Percentiles rank a stretch among this genome's conserved stretches.
phyloP scores from a whole-genome alignment of 2,113 vertebrate genomes.

The Equus quagga region DNA sequence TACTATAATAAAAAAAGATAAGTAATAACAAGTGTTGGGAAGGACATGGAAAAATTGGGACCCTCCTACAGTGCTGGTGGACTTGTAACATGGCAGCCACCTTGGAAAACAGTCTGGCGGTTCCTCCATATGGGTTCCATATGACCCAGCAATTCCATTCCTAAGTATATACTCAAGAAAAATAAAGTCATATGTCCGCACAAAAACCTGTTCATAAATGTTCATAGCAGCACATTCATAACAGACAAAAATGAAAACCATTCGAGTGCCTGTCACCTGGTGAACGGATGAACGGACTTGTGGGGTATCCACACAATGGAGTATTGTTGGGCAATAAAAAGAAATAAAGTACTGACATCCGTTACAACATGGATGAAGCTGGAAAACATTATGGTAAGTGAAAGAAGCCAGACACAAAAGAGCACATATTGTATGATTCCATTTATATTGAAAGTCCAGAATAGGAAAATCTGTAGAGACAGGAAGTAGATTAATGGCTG shows the following conservation, averaged over 20 bases:
- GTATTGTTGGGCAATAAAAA: neutral
- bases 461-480: neutral
- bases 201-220: neutral
- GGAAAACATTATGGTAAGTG: neutral
- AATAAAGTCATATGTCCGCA: neutral
- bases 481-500: neutral
- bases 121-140: neutral
- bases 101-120: neutral
- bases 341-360: neutral
- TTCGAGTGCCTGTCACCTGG: neutral
- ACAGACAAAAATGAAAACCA: neutral
- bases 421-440: neutral
- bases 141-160: neutral
- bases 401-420: constrained; percentile 38
- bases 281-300: neutral
- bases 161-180: neutral
- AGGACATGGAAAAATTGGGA: neutral
- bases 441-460: neutral
- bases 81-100: neutral
- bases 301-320: neutral
- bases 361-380: neutral
- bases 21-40: neutral
- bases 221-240: neutral
- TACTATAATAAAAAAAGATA: neutral
- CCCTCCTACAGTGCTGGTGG: neutral